Evolutionary conservation across 2,113 vertebrate species (phyloP).

Genomic region (Saccopteryx bilineata): DNA sequence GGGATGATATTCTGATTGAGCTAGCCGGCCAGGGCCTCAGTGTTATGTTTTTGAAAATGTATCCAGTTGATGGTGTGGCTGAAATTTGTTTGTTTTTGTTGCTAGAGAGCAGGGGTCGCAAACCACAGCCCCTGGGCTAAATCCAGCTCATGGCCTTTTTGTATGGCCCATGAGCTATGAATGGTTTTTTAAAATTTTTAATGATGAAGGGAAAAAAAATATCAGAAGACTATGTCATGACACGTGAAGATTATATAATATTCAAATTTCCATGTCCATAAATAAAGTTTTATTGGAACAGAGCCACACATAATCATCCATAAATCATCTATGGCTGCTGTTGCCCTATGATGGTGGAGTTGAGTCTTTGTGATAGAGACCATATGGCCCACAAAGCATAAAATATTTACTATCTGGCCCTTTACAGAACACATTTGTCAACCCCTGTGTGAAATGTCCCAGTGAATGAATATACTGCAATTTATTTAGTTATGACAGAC

Average conservation of each 20-base stretch:
- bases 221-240: not conserved
- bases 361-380: not conserved
- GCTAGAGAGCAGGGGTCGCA: not conserved
- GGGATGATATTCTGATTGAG: too few species aligned
- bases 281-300: slow-evolving; percentile 35
- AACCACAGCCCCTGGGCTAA: rapidly evolving
- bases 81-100: not conserved
- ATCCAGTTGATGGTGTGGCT: rapidly evolving
- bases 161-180: not conserved
- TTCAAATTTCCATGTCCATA: not conserved
- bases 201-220: not conserved
- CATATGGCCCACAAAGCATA: not conserved
- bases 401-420: not conserved
- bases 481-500: rapidly evolving
- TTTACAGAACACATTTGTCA: not conserved
- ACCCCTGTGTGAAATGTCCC: not conserved
- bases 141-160: not conserved
- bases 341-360: not conserved
- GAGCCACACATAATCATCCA: not conserved
- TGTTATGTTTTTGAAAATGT: not conserved
- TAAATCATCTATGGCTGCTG: not conserved
- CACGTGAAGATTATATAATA: not conserved
- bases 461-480: rapidly evolving
- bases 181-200: not conserved
- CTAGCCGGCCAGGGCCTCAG: too few species aligned